These are phyloP conservation scores for Cydia amplana DNA, from an alignment of 1,140 invertebrate genomes.

Conservation along the genomic window DNA sequence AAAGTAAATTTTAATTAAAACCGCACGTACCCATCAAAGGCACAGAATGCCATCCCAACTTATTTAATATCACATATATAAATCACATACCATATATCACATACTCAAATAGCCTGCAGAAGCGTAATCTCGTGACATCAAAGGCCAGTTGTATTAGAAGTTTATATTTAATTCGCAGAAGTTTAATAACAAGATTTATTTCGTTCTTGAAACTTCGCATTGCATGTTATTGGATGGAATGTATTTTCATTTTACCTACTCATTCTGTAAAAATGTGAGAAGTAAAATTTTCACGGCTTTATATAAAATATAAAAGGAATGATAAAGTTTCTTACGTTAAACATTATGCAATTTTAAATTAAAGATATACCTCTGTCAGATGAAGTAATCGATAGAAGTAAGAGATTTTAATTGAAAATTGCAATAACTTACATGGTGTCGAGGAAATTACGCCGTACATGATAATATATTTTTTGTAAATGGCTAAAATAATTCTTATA, in stretches of 20 bases:
- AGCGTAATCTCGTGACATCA: not conserved
- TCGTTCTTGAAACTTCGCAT: not conserved
- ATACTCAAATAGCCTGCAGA: not conserved
- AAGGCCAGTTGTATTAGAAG: not conserved
- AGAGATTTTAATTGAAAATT: no score
- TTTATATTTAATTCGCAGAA: not conserved
- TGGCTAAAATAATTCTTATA: no score
- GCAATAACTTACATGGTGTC: no score
- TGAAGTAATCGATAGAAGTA: no score
- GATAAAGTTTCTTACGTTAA: no score
- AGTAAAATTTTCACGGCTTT: no score
- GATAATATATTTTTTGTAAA: no score
- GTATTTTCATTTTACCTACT: not conserved
- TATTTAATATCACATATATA: not conserved
- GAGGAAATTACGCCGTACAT: no score
- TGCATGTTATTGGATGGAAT: not conserved
- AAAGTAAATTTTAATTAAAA: not conserved
- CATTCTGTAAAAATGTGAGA: no score
- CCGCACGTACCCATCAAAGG: not conserved
- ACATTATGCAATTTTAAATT: no score
- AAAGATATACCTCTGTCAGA: no score
- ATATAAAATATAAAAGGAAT: no score
- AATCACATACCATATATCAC: not conserved
- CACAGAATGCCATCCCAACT: not conserved
- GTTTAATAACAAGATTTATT: not conserved